Evolutionary conservation across 1,140 invertebrate species (phyloP).

Genomic region (Sminthurides bifidus): DNA sequence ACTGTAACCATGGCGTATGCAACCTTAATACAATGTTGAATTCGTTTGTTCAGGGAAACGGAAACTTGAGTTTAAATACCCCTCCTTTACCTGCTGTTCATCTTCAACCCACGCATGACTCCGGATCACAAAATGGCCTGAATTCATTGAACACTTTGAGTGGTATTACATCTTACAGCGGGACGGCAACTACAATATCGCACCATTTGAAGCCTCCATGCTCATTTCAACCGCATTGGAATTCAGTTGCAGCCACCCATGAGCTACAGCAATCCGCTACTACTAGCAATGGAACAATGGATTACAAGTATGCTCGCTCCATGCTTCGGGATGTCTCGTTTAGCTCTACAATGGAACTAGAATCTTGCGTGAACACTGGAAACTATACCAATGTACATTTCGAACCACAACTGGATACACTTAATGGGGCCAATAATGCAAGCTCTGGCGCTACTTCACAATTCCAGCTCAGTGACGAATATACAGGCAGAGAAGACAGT

Average conservation of each 20-base stretch:
- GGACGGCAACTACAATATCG: constrained; percentile 2
- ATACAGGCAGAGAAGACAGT: constrained; percentile 48
- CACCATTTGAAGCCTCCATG: constrained; percentile 18
- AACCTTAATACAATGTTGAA: too few relatives aligned
- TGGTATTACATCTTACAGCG: constrained; percentile 10
- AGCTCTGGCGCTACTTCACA: constrained; percentile 26
- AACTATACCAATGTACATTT: constrained; percentile 55
- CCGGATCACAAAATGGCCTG: constrained; percentile 24
- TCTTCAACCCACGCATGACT: too few relatives aligned
- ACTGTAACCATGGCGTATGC: too few relatives aligned
- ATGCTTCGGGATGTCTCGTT: constrained; percentile 45
- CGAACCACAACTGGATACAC: constrained; percentile 11
- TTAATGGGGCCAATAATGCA: background rate
- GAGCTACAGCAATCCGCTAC: constrained; percentile 10
- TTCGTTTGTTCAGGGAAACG: constrained; percentile 9
- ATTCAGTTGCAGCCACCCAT: background rate
- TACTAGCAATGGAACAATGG: constrained; percentile 3
- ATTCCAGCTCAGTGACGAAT: constrained; percentile 33
- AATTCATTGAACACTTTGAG: constrained; percentile 15
- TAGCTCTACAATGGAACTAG: constrained; percentile 45
- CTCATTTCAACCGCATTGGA: constrained; percentile 25
- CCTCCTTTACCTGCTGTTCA: constrained; percentile 15
- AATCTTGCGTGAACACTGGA: constrained; percentile 48
- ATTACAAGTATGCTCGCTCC: constrained; percentile 36
- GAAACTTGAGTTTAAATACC: constrained; percentile 11